Evolutionary conservation across 2,797 vertebrate species (phyloP).

Genomic region (Coreius guichenoti): DNA sequence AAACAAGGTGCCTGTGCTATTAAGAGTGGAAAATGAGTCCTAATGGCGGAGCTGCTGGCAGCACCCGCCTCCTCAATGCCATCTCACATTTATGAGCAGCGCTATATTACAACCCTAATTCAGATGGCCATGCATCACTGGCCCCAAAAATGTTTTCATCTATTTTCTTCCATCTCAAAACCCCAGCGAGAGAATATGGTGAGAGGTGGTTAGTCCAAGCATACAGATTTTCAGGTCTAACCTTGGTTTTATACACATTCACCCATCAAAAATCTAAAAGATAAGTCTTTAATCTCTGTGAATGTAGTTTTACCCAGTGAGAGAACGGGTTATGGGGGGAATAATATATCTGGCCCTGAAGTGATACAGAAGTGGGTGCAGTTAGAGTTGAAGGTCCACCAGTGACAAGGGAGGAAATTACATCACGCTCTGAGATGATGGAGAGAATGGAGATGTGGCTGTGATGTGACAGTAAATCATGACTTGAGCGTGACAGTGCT

Average conservation of each 20-base stretch:
- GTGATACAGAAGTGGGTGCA: conserved; percentile 11
- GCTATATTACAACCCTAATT: conserved; percentile 77
- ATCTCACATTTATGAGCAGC: conserved; percentile 70
- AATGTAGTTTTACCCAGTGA: conserved; percentile 7
- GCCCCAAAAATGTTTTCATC: conserved; percentile 75
- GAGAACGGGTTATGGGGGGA: conserved; percentile 16
- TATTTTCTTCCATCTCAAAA: conserved; percentile 55
- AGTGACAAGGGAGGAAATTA: conserved; percentile 47
- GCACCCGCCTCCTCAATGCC: conserved; percentile 64
- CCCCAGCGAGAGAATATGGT: conserved; percentile 53
- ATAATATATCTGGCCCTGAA: conserved; percentile 41
- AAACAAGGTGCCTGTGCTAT: conserved; percentile 77
- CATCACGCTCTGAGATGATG: conserved; percentile 39
- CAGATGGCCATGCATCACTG: conserved; percentile 72
- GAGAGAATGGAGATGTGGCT: conserved; percentile 45
- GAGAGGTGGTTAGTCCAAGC: conserved; percentile 9
- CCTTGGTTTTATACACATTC: conserved; percentile 50
- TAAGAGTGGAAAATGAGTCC: conserved; percentile 74
- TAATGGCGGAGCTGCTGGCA: conserved; percentile 66
- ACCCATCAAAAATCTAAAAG: conserved; percentile 25
- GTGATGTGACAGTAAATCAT: conserved; percentile 47
- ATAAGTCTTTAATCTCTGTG: conserved; percentile 40
- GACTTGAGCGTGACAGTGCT: conserved; percentile 11
- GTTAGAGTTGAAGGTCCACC: conserved; percentile 51
- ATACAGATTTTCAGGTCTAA: conserved; percentile 23